These are phyloP conservation scores for Halcyon malimbica DNA, from an alignment of 2,113 vertebrate species.

Conservation along the genomic window DNA sequence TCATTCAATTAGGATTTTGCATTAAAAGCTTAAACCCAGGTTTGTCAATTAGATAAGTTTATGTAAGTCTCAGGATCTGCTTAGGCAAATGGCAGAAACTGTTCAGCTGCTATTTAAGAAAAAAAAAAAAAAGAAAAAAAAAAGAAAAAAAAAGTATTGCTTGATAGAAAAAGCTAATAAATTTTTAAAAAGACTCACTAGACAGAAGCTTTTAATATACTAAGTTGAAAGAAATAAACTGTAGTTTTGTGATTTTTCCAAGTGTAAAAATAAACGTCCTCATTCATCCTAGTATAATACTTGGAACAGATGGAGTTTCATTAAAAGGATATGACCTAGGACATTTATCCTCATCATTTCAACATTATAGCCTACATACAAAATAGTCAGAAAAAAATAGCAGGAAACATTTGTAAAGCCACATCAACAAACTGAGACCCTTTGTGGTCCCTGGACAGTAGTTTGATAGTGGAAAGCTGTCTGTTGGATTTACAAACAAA, in stretches of 20 bases:
- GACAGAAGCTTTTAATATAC: neutral
- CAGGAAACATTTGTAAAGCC: conserved; percentile 25
- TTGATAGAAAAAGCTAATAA: neutral
- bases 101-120: neutral
- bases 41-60: neutral
- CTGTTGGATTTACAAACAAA: neutral
- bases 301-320: neutral
- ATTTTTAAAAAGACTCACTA: neutral
- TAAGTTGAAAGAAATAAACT: neutral
- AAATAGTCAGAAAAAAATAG: neutral
- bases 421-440: neutral
- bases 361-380: neutral
- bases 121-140: neutral
- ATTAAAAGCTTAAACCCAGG: neutral
- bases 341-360: neutral
- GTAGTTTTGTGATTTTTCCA: neutral
- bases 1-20: neutral
- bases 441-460: neutral
- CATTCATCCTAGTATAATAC: neutral
- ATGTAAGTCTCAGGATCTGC: neutral
- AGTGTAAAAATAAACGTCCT: neutral
- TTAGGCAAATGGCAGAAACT: neutral
- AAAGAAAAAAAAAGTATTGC: neutral
- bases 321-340: neutral
- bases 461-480: neutral